Conservation (phyloP, 2,113 vertebrate species). For the Balaenoptera acutorostrata region DNA sequence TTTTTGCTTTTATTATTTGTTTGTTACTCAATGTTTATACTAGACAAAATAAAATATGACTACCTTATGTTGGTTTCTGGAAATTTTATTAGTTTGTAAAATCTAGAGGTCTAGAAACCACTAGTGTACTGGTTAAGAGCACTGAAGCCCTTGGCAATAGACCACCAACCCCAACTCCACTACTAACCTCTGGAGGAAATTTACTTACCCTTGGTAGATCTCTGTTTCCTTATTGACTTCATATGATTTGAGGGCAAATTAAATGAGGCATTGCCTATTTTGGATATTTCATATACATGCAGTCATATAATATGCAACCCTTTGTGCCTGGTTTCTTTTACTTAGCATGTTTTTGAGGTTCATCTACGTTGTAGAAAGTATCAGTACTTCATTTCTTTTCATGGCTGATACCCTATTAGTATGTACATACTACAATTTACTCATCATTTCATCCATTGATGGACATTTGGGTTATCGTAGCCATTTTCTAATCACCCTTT, state of each 20-base stretch:
- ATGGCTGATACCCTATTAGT: not conserved
- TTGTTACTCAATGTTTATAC: not conserved
- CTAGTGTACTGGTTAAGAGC: not conserved
- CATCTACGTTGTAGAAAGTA: not conserved
- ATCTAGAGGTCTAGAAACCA: not conserved
- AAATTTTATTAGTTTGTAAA: not conserved
- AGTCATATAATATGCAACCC: not conserved
- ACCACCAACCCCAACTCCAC: not conserved
- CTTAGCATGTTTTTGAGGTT: not conserved
- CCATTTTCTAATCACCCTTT: not conserved
- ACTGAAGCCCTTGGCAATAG: not conserved
- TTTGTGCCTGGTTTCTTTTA: not conserved
- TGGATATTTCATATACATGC: not conserved
- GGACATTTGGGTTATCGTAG: not conserved
- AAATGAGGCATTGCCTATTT: not conserved
- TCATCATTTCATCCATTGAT: not conserved
- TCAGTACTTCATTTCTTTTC: not conserved
- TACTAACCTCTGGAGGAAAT: not conserved
- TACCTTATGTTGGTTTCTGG: not conserved
- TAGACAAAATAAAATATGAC: not conserved
- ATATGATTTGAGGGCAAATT: not conserved
- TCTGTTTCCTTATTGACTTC: not conserved
- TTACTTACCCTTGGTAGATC: not conserved
- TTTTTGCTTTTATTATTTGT: not conserved
- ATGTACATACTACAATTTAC: not conserved